Conservation (phyloP, 1,140 invertebrate genomes). For the Drusus annulatus region DNA sequence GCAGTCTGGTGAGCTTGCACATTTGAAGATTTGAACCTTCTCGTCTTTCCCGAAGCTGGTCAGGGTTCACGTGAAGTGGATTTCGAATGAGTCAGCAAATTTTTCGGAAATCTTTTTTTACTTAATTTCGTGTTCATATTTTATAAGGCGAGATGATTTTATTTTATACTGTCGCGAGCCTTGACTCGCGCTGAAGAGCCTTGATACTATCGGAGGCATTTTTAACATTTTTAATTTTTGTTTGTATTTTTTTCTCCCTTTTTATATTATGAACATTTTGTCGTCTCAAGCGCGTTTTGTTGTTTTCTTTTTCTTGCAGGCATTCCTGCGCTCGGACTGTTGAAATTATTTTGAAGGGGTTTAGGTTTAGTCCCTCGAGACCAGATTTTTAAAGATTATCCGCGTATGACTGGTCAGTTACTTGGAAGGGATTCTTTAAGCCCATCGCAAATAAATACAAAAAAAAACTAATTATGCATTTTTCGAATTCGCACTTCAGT, state of each 20-base stretch:
- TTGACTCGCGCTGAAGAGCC: slow-evolving; percentile 21
- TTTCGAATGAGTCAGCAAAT: slow-evolving; percentile 20
- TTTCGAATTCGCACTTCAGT: not conserved
- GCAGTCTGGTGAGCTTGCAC: not conserved
- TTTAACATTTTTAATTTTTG: not conserved
- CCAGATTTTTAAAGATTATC: not conserved
- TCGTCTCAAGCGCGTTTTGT: slow-evolving; percentile 29
- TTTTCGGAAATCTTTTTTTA: slow-evolving; percentile 20
- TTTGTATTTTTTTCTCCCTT: slow-evolving; percentile 4
- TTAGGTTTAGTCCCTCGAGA: not conserved
- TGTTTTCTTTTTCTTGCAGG: slow-evolving; percentile 1
- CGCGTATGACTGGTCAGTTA: slow-evolving; percentile 8
- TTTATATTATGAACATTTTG: slow-evolving; percentile 14
- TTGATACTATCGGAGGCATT: slow-evolving; percentile 30
- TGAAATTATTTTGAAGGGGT: no score
- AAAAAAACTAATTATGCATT: not conserved
- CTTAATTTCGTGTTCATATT: no score
- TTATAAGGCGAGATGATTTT: slow-evolving; percentile 35
- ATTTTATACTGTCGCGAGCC: slow-evolving; percentile 13
- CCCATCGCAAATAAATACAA: not conserved
- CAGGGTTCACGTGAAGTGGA: slow-evolving; percentile 19
- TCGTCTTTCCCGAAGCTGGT: not conserved
- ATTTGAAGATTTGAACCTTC: not conserved
- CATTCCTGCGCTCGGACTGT: slow-evolving; percentile 16
- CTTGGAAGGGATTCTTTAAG: not conserved